Evolutionary conservation across 2,888 invertebrate genomes (phyloP).

Genomic region (Drosophila paranaensis): DNA sequence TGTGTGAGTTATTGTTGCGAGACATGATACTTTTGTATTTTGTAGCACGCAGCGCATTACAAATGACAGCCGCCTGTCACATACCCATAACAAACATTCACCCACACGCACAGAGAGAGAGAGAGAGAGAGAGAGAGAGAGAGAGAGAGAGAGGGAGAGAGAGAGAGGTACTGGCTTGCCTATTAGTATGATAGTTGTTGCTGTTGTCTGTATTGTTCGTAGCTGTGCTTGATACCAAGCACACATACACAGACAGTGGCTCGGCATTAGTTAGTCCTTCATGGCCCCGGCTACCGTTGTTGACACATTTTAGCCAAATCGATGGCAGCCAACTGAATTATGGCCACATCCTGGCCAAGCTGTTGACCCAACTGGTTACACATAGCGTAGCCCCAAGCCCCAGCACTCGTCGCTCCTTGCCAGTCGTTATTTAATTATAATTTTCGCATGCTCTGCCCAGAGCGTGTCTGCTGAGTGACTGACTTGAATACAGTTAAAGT

Average conservation of each 20-base stretch:
- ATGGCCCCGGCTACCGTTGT: conserved; percentile 25
- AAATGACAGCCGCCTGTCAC: conserved; percentile 68
- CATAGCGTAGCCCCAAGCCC: background rate
- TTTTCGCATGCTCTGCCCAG: conserved; percentile 36
- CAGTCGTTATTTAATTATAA: conserved; percentile 63
- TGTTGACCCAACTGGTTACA: conserved; percentile 32
- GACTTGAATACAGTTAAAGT: background rate
- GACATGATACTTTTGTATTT: conserved; percentile 61
- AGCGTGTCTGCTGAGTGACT: background rate
- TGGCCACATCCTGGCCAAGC: conserved; percentile 47
- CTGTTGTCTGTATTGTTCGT: conserved; percentile 11
- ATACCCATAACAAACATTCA: conserved; percentile 33
- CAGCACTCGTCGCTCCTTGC: background rate
- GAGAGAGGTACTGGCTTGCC: background rate
- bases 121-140: too few relatives aligned
- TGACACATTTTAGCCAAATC: conserved; percentile 46
- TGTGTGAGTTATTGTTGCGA: conserved; percentile 66
- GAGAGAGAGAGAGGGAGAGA: background rate
- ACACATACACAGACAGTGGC: background rate
- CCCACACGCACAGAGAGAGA: background rate
- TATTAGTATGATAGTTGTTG: conserved; percentile 14
- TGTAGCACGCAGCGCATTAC: conserved; percentile 57
- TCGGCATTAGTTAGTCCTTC: conserved; percentile 32
- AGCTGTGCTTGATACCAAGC: conserved; percentile 17
- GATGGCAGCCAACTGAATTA: conserved; percentile 58